Conservation (phyloP, 2,888 invertebrate genomes). For the Dyspetes luteomarginatus region DNA sequence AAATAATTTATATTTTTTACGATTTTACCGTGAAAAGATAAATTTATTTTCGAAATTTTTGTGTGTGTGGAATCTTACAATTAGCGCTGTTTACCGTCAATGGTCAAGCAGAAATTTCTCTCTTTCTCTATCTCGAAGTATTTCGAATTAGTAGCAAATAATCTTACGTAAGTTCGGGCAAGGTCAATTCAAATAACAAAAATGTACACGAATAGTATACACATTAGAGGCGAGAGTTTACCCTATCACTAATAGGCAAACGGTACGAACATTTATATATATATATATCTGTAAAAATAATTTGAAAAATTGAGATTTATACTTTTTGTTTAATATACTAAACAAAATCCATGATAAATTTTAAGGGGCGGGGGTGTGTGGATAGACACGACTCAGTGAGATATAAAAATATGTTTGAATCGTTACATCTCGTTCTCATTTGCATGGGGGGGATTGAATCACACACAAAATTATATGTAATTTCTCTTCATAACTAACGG, state of each 20-base stretch:
- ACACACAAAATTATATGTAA: conserved; percentile 52
- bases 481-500: conserved; percentile 53
- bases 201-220: conserved; percentile 31
- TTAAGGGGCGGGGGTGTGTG: too few relatives aligned
- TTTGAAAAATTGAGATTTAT: too few relatives aligned
- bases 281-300: too few relatives aligned
- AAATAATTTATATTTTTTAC: too few relatives aligned
- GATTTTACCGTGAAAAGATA: neutral
- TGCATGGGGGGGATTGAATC: conserved; percentile 34
- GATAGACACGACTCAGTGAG: too few relatives aligned
- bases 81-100: conserved; percentile 43
- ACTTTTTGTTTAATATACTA: too few relatives aligned
- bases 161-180: conserved; percentile 55
- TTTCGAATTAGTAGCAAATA: conserved; percentile 33
- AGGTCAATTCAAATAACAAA: conserved; percentile 52
- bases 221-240: conserved; percentile 33
- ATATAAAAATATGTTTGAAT: too few relatives aligned
- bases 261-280: neutral
- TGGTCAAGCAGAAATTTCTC: conserved; percentile 28
- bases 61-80: neutral
- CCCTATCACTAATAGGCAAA: conserved; percentile 36
- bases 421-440: conserved; percentile 33
- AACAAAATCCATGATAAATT: too few relatives aligned
- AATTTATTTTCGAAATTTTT: conserved; percentile 30
- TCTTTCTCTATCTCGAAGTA: conserved; percentile 30